phyloP scores from a whole-genome alignment of 2,888 invertebrate species.

The Rhamnusium bicolor region DNA sequence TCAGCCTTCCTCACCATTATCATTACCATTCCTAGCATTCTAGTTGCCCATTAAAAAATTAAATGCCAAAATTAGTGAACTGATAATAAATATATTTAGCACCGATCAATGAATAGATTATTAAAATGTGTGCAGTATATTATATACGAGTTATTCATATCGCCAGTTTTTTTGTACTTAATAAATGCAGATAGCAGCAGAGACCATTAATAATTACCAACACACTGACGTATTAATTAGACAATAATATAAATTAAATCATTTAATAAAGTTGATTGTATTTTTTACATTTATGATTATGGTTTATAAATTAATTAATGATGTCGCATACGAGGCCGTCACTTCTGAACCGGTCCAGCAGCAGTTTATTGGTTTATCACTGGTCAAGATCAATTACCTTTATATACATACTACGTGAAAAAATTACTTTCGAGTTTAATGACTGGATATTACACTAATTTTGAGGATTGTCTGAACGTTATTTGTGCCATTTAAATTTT shows the following conservation, averaged over 20 bases:
- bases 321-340: conserved; percentile 52
- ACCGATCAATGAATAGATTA: neutral
- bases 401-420: neutral
- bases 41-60: too few relatives aligned
- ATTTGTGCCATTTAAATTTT: too few relatives aligned
- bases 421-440: neutral
- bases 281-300: conserved; percentile 29
- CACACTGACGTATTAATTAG: conserved; percentile 24
- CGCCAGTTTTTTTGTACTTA: conserved; percentile 5
- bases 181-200: conserved; percentile 13
- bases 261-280: conserved; percentile 25
- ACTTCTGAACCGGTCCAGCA: conserved; percentile 52
- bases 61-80: too few relatives aligned
- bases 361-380: conserved; percentile 47
- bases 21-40: too few relatives aligned
- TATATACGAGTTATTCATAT: neutral
- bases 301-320: conserved; percentile 56
- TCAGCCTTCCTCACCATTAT: too few relatives aligned
- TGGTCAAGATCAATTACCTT: conserved; percentile 14
- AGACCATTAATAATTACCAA: conserved; percentile 20
- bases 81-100: neutral
- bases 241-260: conserved; percentile 31
- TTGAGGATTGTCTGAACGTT: too few relatives aligned
- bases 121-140: neutral
- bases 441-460: neutral